Percentiles rank a stretch among this genome's conserved stretches.
Conservation (phyloP, 1,140 invertebrate species). For the Venustaconcha ellipsiformis region DNA sequence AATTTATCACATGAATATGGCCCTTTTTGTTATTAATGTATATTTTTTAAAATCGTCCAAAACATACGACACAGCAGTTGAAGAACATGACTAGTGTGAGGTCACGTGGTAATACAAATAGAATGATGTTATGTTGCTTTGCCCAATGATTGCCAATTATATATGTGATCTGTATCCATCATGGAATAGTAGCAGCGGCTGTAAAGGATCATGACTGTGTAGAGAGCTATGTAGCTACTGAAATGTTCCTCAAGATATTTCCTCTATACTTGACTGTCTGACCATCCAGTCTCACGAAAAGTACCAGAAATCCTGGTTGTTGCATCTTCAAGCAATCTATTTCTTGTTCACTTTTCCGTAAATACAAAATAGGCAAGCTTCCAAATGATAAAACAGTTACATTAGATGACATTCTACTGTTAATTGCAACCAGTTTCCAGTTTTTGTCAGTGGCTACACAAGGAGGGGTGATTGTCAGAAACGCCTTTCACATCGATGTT, state of each 20-base stretch:
- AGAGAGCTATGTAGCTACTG: background rate
- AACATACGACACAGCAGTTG: conserved; percentile 30
- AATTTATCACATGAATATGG: conserved; percentile 1
- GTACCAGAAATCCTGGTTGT: conserved; percentile 6
- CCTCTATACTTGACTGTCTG: conserved; percentile 10
- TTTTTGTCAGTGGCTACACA: conserved; percentile 2
- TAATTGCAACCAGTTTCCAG: conserved; percentile 48
- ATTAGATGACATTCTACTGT: conserved; percentile 64
- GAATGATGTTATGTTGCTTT: conserved; percentile 7
- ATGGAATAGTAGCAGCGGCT: background rate
- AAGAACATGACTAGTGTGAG: conserved; percentile 27
- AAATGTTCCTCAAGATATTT: background rate
- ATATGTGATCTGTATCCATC: conserved; percentile 6
- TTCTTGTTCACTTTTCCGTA: conserved; percentile 58
- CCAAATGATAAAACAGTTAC: conserved; percentile 65
- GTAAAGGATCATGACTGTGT: background rate
- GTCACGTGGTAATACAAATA: conserved; percentile 21
- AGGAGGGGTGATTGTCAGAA: conserved; percentile 52
- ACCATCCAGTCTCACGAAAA: conserved; percentile 19
- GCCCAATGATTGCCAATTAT: conserved; percentile 3
- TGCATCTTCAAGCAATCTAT: conserved; percentile 28
- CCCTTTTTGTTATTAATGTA: conserved; percentile 6
- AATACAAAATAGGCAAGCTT: conserved; percentile 67
- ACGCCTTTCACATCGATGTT: conserved; percentile 69
- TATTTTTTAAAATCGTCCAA: conserved; percentile 16